Evolutionary conservation across 1,140 invertebrate species (phyloP), one percentile per base, ranked within the genome.

Genomic region (Piezodorus guildinii): DNA sequence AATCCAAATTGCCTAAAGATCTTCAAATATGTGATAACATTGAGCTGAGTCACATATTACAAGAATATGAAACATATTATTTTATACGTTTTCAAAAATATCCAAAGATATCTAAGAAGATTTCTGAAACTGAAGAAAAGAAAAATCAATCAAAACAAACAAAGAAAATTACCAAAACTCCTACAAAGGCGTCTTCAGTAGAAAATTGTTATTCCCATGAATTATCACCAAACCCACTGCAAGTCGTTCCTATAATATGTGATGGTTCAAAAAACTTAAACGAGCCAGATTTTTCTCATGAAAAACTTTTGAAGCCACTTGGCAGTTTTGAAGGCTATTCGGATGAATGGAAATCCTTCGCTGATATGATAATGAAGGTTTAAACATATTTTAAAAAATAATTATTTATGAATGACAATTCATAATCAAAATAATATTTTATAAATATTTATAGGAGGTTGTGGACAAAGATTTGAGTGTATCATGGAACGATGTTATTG

Each of bases 1-100:
- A 94, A 75, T 87, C 88, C 0, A 78, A 82, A 19, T 76, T 92
- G 1, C 73, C 80, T 0, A 79, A 82, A 34, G 80, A 85, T 45
- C 85, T 84, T 75, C 77, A 84, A 70, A 79, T 95, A 0, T 96
- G 93, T 75, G 93, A 96, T 69, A 96, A 96, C 69, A 84, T 96
- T 62, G 90, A 95, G 72, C 75, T 96, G 66, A 85, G 89, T 62
- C 87, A 85, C 17, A 87, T 97, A 64, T 74, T 96, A 52, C 81
- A 90, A 76, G 91, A 96, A 68, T 96, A 90, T 74, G 87, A 87
- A 67, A 86, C 85, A 60, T 96, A 90, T 77, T 93, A 91, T 74
- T 82, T 84, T 68, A 76, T 88, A 19, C 85, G 90, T 70, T 95
- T 91, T 74, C 85, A 89, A 72, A 90, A 88, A 73, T 84, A 89